Conservation (phyloP, 2,888 invertebrate species). For the Aquatica leii region DNA sequence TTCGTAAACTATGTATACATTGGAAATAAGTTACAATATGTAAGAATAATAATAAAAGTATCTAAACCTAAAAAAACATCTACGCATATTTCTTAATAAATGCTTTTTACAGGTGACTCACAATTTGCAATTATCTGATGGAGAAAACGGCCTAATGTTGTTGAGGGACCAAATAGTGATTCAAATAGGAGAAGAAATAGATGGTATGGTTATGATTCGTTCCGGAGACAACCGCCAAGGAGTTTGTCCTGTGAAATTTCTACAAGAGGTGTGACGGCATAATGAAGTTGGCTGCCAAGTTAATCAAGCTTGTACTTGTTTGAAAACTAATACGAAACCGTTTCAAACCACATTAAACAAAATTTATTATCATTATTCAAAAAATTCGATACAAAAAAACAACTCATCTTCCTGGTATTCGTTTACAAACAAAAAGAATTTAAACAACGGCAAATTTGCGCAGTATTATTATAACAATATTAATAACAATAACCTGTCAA, state of each 20-base stretch:
- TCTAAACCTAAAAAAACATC: no score
- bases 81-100: no score
- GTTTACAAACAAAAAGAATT: slow-evolving; percentile 51
- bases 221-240: slow-evolving; percentile 93
- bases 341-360: slow-evolving; percentile 47
- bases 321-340: slow-evolving; percentile 37
- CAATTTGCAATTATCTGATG: slow-evolving; percentile 86
- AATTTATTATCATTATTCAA: slow-evolving; percentile 54
- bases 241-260: slow-evolving; percentile 91
- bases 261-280: slow-evolving; percentile 92
- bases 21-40: no score
- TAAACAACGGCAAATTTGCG: slow-evolving; percentile 51
- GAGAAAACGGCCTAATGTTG: slow-evolving; percentile 81
- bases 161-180: slow-evolving; percentile 94
- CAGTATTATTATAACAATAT: slow-evolving; percentile 61
- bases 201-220: slow-evolving; percentile 93
- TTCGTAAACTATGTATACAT: no score
- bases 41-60: no score
- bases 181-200: slow-evolving; percentile 88
- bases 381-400: slow-evolving; percentile 49
- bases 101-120: slow-evolving; percentile 67
- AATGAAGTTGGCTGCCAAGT: slow-evolving; percentile 54
- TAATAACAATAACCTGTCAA: slow-evolving; percentile 52
- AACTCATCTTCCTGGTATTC: slow-evolving; percentile 46
- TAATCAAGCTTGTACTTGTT: slow-evolving; percentile 51